Conservation (phyloP, 2,888 invertebrate species). For the Formica aserva region DNA sequence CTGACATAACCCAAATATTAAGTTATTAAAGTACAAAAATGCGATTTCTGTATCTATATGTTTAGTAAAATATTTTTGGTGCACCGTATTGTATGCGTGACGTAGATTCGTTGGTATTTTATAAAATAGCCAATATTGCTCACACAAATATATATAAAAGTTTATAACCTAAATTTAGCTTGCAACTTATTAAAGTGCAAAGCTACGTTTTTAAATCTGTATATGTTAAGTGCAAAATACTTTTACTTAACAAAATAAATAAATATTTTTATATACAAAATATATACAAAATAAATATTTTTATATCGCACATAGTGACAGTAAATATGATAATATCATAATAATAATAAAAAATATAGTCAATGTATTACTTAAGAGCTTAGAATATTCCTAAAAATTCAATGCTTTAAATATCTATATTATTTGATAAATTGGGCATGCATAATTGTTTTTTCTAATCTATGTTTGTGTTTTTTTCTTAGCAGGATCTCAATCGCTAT, state of each 20-base stretch:
- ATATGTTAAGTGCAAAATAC: neutral
- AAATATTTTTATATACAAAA: neutral
- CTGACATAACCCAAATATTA: conserved; percentile 39
- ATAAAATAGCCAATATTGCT: neutral
- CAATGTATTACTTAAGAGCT: neutral
- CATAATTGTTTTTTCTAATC: neutral
- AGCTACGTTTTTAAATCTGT: neutral
- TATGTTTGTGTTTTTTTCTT: neutral
- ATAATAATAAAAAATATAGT: neutral
- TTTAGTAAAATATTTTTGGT: neutral
- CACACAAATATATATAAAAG: neutral
- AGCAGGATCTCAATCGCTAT: conserved; percentile 87
- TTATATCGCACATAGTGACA: neutral
- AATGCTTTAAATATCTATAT: neutral
- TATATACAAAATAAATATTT: neutral
- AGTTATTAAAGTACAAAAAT: neutral
- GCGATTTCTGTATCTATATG: neutral
- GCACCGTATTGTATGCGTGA: neutral
- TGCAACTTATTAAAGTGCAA: neutral
- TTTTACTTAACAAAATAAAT: neutral
- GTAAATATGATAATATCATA: neutral
- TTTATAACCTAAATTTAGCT: conserved; percentile 27
- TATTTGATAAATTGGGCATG: neutral
- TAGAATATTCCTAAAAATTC: neutral
- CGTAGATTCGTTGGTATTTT: neutral